A percentile compares a stretch with the other conserved stretches of the same genome.
Evolutionary conservation across 2,113 vertebrate species (phyloP).

Genomic region (Chamaea fasciata): DNA sequence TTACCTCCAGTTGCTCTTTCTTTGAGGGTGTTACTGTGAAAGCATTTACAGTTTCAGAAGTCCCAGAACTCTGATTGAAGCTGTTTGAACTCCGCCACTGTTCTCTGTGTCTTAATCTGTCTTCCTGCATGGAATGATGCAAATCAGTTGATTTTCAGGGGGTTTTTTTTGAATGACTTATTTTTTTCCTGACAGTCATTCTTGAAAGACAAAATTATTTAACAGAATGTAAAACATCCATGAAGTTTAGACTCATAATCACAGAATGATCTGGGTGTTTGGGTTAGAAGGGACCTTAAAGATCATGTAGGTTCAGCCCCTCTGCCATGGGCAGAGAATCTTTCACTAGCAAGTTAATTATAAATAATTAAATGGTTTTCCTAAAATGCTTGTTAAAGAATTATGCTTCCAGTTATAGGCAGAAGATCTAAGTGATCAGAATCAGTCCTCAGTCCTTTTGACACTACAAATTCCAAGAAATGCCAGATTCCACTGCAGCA

Average conservation of each 20-base stretch:
- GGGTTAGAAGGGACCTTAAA: not conserved
- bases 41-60: not conserved
- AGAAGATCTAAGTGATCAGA: not conserved
- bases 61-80: not conserved
- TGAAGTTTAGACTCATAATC: not conserved
- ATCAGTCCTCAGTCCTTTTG: not conserved
- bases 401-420: not conserved
- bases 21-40: not conserved
- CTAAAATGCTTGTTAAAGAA: not conserved
- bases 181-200: not conserved
- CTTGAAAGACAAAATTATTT: not conserved
- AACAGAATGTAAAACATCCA: not conserved
- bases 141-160: not conserved
- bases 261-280: not conserved
- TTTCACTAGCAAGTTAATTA: not conserved
- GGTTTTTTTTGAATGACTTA: not conserved
- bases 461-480: not conserved
- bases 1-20: conserved; percentile 8
- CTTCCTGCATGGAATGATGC: not conserved
- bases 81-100: not conserved
- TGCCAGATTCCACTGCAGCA: not conserved
- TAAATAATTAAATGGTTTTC: not conserved
- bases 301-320: not conserved
- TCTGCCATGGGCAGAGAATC: not conserved
- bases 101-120: not conserved